Evolutionary conservation across 35 echinoderm and acorn worm species (phyloP), one percentile per base, ranked within the genome.

Genomic region (Patiria miniata): DNA sequence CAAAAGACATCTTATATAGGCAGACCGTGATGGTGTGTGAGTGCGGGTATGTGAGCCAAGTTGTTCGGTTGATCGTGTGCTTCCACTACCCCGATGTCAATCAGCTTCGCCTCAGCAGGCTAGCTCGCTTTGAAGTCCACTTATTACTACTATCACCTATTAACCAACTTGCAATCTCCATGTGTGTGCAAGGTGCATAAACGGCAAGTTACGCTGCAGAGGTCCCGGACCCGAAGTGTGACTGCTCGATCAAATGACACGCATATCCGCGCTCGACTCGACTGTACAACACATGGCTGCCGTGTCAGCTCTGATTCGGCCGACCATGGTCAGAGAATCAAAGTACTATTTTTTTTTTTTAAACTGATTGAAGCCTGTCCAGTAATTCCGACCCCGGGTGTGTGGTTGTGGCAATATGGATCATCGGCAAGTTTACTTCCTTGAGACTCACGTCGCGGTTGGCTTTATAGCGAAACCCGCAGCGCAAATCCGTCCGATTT

Each of bases 101-200:
- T 73, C 65, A 73, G n/a, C 65, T 26, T 73, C 65, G 23, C 14
- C 65, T 23, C 65, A 34, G 65, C 26, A 73, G 34, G 34, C 65
- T 73, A 14, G 34, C 65, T 73, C 26, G 65, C 65, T 73, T 73
- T 22, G 65, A 73, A 73, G 65, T 73, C 65, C 65, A 15, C 65
- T 73, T 36, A 34, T 73, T 69, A 73, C 26, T 73, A 23, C 26
- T 73, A 73, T 73, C 65, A 73, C 65, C 34, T 73, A 32, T 26
- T 73, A 73, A 23, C 65, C 65, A 36, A 23, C 34, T 73, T 73
- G 65, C 65, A 73, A 73, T 73, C 65, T 73, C 65, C 65, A 73
- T 73, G 65, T 36, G 65, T 73, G 65, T 73, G 65, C 65, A 73
- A 73, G 65, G 65, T 73, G 65, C 29, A 69, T 12, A 10, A 22